These are phyloP conservation scores for Himalopsyche japonica DNA, from an alignment of 2,888 invertebrate species.

Conservation along the genomic window DNA sequence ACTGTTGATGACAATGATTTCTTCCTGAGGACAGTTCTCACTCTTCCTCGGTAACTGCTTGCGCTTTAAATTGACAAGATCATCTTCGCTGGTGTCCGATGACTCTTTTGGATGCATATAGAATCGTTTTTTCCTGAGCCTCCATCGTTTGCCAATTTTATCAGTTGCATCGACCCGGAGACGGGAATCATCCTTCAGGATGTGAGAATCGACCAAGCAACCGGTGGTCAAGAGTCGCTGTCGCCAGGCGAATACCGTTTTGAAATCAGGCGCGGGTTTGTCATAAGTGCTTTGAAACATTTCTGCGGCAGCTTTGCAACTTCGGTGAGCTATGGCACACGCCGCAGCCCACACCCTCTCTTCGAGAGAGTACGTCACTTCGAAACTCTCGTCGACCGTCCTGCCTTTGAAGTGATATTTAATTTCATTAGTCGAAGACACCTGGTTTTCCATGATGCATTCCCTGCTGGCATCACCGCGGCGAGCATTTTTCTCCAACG, in stretches of 20 bases:
- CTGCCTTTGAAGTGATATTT: slow-evolving; percentile 51
- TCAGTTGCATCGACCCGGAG: neutral
- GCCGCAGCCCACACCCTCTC: slow-evolving; percentile 55
- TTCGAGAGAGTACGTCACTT: slow-evolving; percentile 53
- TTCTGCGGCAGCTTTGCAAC: slow-evolving; percentile 54
- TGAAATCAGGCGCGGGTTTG: slow-evolving; percentile 58
- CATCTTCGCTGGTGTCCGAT: neutral
- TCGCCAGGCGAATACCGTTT: slow-evolving; percentile 57
- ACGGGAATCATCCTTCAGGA: neutral
- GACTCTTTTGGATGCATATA: neutral
- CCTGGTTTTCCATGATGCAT: slow-evolving; percentile 55
- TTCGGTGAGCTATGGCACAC: slow-evolving; percentile 54
- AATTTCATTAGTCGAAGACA: slow-evolving; percentile 54
- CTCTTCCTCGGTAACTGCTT: neutral
- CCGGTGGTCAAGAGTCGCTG: slow-evolving; percentile 52
- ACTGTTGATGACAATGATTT: neutral
- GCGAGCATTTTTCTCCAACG: neutral
- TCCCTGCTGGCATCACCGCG: neutral
- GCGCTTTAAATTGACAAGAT: neutral
- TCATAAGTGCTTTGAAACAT: slow-evolving; percentile 53
- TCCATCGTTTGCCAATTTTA: neutral
- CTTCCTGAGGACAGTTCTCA: neutral
- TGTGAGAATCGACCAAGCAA: slow-evolving; percentile 54
- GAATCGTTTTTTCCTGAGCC: neutral
- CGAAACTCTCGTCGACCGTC: slow-evolving; percentile 49